Evolutionary conservation across 2,888 invertebrate genomes (phyloP).

Genomic region (Ormyrus pomaceus): DNA sequence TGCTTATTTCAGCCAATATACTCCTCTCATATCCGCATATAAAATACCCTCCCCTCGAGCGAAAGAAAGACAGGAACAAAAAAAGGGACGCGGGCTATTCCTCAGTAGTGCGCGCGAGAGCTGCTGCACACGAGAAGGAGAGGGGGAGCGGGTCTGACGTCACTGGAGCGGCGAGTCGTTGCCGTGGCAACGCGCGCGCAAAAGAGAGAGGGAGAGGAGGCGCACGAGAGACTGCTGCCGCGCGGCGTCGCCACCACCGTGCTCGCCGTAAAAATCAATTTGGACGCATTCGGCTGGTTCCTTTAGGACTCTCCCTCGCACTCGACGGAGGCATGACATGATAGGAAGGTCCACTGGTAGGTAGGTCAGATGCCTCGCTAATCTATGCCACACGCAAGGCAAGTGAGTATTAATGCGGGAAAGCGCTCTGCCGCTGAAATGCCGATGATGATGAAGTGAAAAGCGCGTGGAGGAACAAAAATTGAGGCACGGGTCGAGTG

Average conservation of each 20-base stretch:
- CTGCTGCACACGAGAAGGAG: conserved; percentile 3
- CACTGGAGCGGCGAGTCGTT: conserved; percentile 43
- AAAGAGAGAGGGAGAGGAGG: not conserved
- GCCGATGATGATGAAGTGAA: too few relatives aligned
- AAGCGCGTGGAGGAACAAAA: too few relatives aligned
- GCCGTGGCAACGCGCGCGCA: conserved; percentile 44
- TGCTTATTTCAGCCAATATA: not conserved
- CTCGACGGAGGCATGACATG: conserved; percentile 20
- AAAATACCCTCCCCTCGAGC: not conserved
- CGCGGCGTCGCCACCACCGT: conserved; percentile 71
- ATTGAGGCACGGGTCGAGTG: too few relatives aligned
- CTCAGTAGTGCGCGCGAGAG: not conserved
- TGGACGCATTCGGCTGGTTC: conserved; percentile 63
- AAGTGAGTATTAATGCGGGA: too few relatives aligned
- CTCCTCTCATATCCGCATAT: not conserved
- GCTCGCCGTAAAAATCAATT: conserved; percentile 74
- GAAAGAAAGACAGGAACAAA: not conserved
- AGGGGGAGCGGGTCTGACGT: conserved; percentile 40
- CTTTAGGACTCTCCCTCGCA: conserved; percentile 53
- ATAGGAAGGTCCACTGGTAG: conserved; percentile 60
- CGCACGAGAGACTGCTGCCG: not conserved
- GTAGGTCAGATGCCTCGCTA: conserved; percentile 47
- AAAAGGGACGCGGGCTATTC: not conserved
- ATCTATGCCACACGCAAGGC: too few relatives aligned
- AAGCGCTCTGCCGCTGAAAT: too few relatives aligned